These are phyloP conservation scores for Microhierax caerulescens DNA, from an alignment of 2,797 vertebrate species.

Conservation along the genomic window DNA sequence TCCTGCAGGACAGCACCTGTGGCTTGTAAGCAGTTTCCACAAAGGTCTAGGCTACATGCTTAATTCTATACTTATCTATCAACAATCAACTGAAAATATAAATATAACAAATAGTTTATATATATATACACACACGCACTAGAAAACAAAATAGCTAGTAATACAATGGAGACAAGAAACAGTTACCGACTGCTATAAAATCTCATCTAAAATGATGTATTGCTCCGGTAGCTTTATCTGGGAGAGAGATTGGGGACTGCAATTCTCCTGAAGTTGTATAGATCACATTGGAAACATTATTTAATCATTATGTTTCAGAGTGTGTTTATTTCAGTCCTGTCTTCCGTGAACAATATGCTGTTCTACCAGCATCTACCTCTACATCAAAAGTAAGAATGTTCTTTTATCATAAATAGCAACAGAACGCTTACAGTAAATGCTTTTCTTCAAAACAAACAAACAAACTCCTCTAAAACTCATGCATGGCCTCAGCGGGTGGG, in stretches of 20 bases:
- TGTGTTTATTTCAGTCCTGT: background rate
- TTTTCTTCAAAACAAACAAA: background rate
- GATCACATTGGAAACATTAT: background rate
- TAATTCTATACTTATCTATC: background rate
- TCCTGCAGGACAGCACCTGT: background rate
- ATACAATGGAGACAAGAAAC: background rate
- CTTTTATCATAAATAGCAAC: background rate
- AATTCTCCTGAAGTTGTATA: background rate
- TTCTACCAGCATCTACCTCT: background rate
- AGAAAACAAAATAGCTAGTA: background rate
- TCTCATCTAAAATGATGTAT: background rate
- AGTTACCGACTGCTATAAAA: background rate
- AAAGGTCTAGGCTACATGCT: background rate
- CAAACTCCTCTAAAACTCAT: fast-evolving
- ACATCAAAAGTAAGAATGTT: background rate
- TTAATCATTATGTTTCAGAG: background rate
- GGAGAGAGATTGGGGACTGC: background rate
- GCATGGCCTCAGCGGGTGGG: background rate
- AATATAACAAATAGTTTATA: background rate
- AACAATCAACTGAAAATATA: background rate
- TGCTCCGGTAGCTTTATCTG: background rate
- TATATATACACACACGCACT: background rate
- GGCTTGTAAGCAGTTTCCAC: background rate
- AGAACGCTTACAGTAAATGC: background rate
- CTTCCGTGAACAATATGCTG: background rate